These are phyloP conservation scores for Potamilus streckersoni DNA, from an alignment of 1,140 invertebrate genomes.

Conservation along the genomic window DNA sequence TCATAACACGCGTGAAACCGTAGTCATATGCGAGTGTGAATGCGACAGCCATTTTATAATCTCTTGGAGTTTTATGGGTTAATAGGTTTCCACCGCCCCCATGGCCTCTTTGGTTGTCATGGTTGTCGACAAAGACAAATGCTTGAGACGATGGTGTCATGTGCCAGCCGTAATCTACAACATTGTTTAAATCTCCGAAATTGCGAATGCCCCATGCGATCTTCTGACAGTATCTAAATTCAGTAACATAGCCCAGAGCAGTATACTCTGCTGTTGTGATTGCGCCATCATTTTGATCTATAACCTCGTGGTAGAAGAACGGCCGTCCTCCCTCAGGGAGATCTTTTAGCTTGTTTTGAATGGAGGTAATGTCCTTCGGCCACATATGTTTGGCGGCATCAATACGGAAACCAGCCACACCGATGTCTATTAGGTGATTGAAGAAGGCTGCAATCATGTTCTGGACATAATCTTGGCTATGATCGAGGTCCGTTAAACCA, in stretches of 20 bases:
- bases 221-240: constrained; percentile 73
- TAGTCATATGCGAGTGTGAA: constrained; percentile 83
- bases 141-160: constrained; percentile 55
- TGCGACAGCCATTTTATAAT: constrained; percentile 77
- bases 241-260: constrained; percentile 75
- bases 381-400: constrained; percentile 57
- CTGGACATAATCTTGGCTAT: constrained; percentile 75
- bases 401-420: constrained; percentile 78
- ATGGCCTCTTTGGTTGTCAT: constrained; percentile 66
- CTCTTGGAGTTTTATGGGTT: constrained; percentile 67
- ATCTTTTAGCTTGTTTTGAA: constrained; percentile 68
- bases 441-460: constrained; percentile 75
- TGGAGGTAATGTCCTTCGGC: constrained; percentile 41
- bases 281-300: constrained; percentile 78
- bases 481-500: constrained; percentile 81
- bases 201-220: constrained; percentile 16
- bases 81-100: constrained; percentile 71
- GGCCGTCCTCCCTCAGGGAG: constrained; percentile 39
- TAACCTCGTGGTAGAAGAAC: constrained; percentile 82
- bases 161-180: constrained; percentile 48
- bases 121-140: constrained; percentile 68
- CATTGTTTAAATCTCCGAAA: constrained; percentile 3
- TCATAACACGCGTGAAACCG: constrained; percentile 79
- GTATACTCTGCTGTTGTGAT: constrained; percentile 70
- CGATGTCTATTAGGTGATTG: constrained; percentile 74